Evolutionary conservation across 2,888 invertebrate genomes (phyloP).

Genomic region (Patella depressa): DNA sequence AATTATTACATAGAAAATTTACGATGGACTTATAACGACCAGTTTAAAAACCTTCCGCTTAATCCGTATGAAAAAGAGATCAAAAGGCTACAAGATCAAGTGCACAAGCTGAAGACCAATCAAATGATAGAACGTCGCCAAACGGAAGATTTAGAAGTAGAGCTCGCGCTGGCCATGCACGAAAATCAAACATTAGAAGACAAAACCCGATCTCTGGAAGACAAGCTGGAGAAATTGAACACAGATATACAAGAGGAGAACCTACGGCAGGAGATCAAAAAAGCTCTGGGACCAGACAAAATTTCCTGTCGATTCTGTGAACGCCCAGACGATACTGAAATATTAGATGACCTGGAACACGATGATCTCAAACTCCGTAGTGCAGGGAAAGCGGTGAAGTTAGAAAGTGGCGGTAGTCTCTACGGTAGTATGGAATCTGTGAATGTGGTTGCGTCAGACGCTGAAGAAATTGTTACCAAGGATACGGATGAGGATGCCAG

Average conservation of each 20-base stretch:
- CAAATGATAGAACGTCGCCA: conserved; percentile 60
- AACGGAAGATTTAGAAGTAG: conserved; percentile 58
- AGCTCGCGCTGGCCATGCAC: conserved; percentile 54
- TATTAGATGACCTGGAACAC: conserved; percentile 62
- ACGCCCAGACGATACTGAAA: conserved; percentile 31
- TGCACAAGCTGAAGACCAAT: conserved; percentile 61
- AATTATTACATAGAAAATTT: conserved; percentile 57
- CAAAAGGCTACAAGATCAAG: conserved; percentile 57
- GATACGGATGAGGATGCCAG: conserved; percentile 50
- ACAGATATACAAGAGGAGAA: conserved; percentile 48
- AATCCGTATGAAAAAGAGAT: conserved; percentile 64
- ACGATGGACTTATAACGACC: conserved; percentile 55
- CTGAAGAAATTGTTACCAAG: conserved; percentile 54
- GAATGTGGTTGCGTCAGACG: conserved; percentile 58
- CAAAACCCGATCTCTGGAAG: conserved; percentile 50
- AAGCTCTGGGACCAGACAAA: conserved; percentile 36
- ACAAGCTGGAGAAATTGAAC: conserved; percentile 39
- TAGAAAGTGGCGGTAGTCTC: conserved; percentile 68
- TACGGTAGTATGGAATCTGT: conserved; percentile 61
- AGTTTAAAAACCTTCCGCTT: conserved; percentile 58
- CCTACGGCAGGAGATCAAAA: conserved; percentile 50
- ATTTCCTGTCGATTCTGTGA: conserved; percentile 45
- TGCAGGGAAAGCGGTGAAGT: conserved; percentile 61
- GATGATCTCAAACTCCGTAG: conserved; percentile 60
- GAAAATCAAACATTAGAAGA: conserved; percentile 61